Conservation (phyloP, 2,113 vertebrate genomes). For the Takifugu flavidus region DNA sequence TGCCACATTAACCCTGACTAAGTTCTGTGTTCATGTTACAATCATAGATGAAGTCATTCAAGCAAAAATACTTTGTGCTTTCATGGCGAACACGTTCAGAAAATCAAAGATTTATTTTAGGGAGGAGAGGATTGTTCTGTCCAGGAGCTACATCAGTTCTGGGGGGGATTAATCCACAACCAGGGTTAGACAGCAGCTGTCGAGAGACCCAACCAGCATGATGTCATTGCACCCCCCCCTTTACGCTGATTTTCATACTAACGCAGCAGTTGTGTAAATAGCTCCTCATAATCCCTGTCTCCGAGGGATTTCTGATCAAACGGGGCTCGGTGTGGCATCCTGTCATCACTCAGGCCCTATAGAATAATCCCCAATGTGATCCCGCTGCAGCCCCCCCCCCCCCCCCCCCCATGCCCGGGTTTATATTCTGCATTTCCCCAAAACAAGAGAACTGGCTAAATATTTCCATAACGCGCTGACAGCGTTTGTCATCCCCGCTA, state of each 20-base stretch:
- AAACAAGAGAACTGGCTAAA: conserved; percentile 39
- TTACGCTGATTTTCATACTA: conserved; percentile 47
- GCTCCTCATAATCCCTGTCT: conserved; percentile 69
- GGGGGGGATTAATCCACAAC: conserved; percentile 56
- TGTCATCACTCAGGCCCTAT: conserved; percentile 57
- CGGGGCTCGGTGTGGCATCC: conserved; percentile 50
- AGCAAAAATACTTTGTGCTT: too few relatives aligned
- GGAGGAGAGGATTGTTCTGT: conserved; percentile 12
- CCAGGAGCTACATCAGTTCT: conserved; percentile 35
- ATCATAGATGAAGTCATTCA: too few relatives aligned
- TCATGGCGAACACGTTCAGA: too few relatives aligned
- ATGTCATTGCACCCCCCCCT: conserved; percentile 52
- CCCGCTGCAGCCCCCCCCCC: conserved; percentile 50
- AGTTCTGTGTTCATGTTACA: too few relatives aligned
- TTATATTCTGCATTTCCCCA: conserved; percentile 45
- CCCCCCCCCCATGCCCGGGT: conserved; percentile 40
- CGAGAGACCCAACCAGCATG: conserved; percentile 40
- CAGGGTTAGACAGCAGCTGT: conserved; percentile 61
- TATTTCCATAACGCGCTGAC: conserved; percentile 49
- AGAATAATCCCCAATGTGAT: conserved; percentile 70
- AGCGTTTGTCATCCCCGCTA: conserved; percentile 50
- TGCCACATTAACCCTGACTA: too few relatives aligned
- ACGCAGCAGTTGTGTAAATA: conserved; percentile 69
- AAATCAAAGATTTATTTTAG: too few relatives aligned
- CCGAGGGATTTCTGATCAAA: conserved; percentile 69